phyloP scores from a whole-genome alignment of 1,140 invertebrate genomes.

The Polypedilum pembai region DNA sequence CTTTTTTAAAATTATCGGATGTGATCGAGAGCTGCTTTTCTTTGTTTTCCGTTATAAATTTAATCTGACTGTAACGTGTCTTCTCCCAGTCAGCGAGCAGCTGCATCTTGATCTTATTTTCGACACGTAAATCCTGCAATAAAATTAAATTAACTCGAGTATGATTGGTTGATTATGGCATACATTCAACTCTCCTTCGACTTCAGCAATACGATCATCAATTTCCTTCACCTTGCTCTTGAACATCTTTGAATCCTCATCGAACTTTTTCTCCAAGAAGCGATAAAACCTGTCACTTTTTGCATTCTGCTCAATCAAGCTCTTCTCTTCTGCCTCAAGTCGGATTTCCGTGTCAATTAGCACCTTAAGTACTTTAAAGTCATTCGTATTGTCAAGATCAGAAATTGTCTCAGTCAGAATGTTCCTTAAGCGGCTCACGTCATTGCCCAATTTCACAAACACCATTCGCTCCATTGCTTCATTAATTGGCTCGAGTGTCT shows the following conservation, averaged over 20 bases:
- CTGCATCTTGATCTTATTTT: slow-evolving; percentile 22
- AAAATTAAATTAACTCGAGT: not conserved
- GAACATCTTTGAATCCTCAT: slow-evolving; percentile 10
- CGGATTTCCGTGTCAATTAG: slow-evolving; percentile 19
- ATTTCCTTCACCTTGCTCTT: slow-evolving; percentile 21
- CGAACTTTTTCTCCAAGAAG: slow-evolving; percentile 21
- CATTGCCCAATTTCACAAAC: slow-evolving; percentile 20
- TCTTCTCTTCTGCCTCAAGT: slow-evolving; percentile 11
- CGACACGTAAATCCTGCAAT: not conserved
- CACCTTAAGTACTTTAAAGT: not conserved
- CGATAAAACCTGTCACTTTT: slow-evolving; percentile 15
- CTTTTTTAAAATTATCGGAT: slow-evolving; percentile 21
- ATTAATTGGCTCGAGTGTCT: slow-evolving; percentile 1
- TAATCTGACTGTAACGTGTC: slow-evolving; percentile 1
- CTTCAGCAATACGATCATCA: not conserved
- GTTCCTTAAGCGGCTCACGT: not conserved
- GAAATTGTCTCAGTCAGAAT: not conserved
- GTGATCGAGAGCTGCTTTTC: not conserved
- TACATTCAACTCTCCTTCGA: not conserved
- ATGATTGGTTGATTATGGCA: not conserved
- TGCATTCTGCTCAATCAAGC: not conserved
- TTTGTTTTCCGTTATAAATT: slow-evolving; percentile 26
- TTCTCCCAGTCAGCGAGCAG: not conserved
- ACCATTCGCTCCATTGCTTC: slow-evolving; percentile 23
- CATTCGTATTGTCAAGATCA: slow-evolving; percentile 4